phyloP scores from a whole-genome alignment of 2,888 invertebrate species.

The Heliconius sara region DNA sequence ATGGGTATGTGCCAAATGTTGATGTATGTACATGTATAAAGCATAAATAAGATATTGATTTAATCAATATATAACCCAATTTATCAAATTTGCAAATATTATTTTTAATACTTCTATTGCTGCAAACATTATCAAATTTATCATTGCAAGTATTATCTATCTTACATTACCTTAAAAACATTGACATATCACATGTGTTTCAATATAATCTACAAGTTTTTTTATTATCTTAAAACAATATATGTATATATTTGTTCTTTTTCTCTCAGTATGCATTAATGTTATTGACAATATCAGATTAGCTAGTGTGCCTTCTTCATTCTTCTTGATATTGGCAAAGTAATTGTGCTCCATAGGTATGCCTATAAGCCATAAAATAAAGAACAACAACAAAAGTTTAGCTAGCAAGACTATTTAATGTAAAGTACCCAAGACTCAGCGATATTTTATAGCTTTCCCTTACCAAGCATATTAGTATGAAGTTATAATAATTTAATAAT shows the following conservation, averaged over 20 bases:
- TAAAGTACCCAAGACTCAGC: too few relatives aligned
- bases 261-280: background rate
- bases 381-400: too few relatives aligned
- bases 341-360: too few relatives aligned
- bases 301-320: background rate
- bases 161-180: conserved; percentile 29
- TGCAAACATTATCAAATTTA: conserved; percentile 14
- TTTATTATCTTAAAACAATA: background rate
- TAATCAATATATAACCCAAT: background rate
- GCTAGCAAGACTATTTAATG: too few relatives aligned
- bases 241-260: background rate
- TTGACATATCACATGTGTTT: conserved; percentile 41
- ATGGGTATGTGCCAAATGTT: conserved; percentile 43
- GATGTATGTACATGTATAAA: conserved; percentile 18
- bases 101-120: conserved; percentile 9
- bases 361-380: too few relatives aligned
- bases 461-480: too few relatives aligned
- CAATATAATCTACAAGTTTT: conserved; percentile 6
- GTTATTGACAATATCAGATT: background rate
- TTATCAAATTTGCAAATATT: conserved; percentile 5
- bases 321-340: too few relatives aligned
- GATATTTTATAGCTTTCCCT: too few relatives aligned
- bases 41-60: conserved; percentile 1
- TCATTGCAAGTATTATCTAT: conserved; percentile 18
- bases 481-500: too few relatives aligned